Evolutionary conservation across 1,140 invertebrate genomes (phyloP), one percentile per base, ranked within the genome.

Genomic region (Brachionus asplanchnoidis): DNA sequence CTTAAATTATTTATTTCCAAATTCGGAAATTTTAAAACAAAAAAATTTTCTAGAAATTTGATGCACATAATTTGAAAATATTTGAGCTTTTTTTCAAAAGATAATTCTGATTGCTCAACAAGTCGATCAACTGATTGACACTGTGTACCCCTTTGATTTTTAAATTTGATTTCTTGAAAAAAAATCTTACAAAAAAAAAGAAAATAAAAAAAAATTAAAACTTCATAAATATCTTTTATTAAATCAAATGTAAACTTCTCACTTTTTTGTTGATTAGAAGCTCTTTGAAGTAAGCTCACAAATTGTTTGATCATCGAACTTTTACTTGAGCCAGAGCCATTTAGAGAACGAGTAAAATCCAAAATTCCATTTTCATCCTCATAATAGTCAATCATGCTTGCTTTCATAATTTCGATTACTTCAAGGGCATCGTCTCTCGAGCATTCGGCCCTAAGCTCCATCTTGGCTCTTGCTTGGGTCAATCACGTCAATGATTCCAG

Each of bases 401-500:
- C 65, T 73, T 70, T 68, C 82, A 84, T 84, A 17, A 84, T 84
- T 73, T 84, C 36, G 12, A 84, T 68, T 28, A 84, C 65, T 68
- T 84, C 50, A 14, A 84, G 17, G 11, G 82, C 82, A 56, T 84
- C 82, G 8, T n/a, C 32, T n/a, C 40, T n/a, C 1, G 82, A 68
- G 17, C 82, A 84, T 44, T 70, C 50, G 11, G 11, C 46, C 8
- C 82, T 26, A 11, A 84, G 28, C 68, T 84, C 82, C 12, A 73
- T 36, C 70, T 84, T 84, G 14, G 82, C 82, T 23, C 82, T 56
- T 17, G 82, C 82, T n/a, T 84, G 60, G n/a, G 82, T 84, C 60
- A 98, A 90, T 87, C 95, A 89, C 44, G 97, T 94, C 66, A 97
- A 91, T 7, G 95, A 95, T 91, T 96, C 94, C 32, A 97, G 91